Base-by-base conservation (phyloP, 2,113 vertebrate species). In the Cinclus cinclus region DNA sequence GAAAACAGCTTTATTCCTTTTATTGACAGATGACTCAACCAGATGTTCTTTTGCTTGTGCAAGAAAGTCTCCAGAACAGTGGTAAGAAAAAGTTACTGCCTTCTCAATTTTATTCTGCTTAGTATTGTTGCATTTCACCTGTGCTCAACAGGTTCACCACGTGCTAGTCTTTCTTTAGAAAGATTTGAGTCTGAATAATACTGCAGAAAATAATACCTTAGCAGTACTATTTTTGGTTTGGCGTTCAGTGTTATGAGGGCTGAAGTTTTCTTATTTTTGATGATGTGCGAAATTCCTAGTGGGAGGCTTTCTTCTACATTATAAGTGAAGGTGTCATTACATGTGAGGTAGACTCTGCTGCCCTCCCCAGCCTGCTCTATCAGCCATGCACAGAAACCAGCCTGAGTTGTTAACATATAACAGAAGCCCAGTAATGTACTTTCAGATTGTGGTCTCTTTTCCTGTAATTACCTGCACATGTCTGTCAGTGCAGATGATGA, bases 11-110 rank as follows among this genome's bases (percentile, higher is more conserved):
- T 75, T 79, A 23, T 86, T 92, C 39, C 31, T 94, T 91, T 78
- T 86, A 50, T 98, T 98, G 95, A 86, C 98, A 99, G 99, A 99
- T 99, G 98, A 97, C 98, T 97, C 99, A 99, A 92, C 99, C 99
- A 94, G 99, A 99, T 76, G 98, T 99, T 96, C 98, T 99, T 69
- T 96, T 99, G 97, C 93, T 98, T 96, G 98, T 99, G 88, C 99
- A 99, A 97, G 98, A 99, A 96, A 98, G 97, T 93, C 98, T 99
- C 67, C 98, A 98, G 80, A 98, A 97, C 89, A 98, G 98, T 97
- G 97, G 99, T 99, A 98, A 99, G 99, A 98, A 98, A 83, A 59
- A 74, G 53, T 11, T 47, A n/a, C 50, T 84, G 15, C 30, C 16
- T 79, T 87, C 49, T 68, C 25, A 52, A 58, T 92, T 92, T 37